Conservation (phyloP, 2,113 vertebrate species). For the Smithornis capensis region DNA sequence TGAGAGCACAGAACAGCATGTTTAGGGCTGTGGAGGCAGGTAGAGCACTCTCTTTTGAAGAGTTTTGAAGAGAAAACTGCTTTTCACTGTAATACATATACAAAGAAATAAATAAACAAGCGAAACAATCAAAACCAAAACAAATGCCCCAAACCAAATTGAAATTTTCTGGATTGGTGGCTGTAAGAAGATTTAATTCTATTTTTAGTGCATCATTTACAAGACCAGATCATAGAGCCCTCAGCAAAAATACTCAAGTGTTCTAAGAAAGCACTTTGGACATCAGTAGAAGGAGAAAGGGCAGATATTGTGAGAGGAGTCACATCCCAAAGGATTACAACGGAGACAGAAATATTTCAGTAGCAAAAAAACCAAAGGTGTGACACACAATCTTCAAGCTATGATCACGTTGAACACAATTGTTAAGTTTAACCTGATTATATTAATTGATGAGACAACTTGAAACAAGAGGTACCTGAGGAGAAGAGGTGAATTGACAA, state of each 20-base stretch:
- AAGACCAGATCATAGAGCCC: background rate
- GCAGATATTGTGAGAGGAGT: background rate
- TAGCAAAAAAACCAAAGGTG: background rate
- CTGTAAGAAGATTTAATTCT: background rate
- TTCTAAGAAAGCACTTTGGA: background rate
- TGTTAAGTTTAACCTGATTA: background rate
- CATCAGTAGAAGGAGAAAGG: background rate
- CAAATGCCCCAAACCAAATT: accelerated
- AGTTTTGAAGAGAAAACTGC: background rate
- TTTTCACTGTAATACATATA: background rate
- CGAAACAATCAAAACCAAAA: background rate
- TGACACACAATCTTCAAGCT: background rate
- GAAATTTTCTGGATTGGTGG: background rate
- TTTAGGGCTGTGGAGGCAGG: background rate
- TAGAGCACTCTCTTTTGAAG: background rate
- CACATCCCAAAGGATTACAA: background rate
- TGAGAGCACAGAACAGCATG: background rate
- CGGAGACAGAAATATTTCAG: background rate
- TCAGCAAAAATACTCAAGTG: background rate
- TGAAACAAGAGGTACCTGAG: background rate
- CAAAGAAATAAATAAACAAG: background rate
- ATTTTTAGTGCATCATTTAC: background rate
- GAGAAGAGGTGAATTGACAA: background rate
- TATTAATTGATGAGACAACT: background rate
- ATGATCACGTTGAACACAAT: background rate